Evolutionary conservation across 92 coral and sea anemone species (phyloP), one percentile per base, ranked within the genome.

Genomic region (Scolanthus callimorphus): DNA sequence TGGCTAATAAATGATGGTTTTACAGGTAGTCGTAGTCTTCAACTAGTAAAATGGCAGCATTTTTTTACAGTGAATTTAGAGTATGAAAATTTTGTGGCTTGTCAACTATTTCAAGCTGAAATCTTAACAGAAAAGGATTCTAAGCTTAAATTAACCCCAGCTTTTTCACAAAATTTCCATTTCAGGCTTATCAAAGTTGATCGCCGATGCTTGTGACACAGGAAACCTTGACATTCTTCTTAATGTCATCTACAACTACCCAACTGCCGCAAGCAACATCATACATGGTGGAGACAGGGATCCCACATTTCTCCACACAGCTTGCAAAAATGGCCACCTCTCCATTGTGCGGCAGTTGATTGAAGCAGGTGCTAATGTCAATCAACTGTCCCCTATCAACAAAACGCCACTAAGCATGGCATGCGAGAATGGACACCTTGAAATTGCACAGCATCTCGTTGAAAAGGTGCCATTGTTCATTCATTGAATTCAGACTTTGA

Each of bases 371-470:
- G 96, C 81, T 17, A 80, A 89, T 54, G 82, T 94, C 10, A 85
- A 94, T 65, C 52, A 27, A 67, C 48, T 67, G 31, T 78, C 85
- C 2, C 31, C 27, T 1, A 73, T 80, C 30, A 55, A 46, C 17
- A 45, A 51, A 51, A 88, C 99, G 25, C 96, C 99, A 21, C 68
- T 94, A 12, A 70, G 86, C 25, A 78, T 79, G 13, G 96, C 99
- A 4, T 84, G 99, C 43, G 71, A 59, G 50, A 85, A 81, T 23
- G 96, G 99, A 1, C 87, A 88, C 34, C 27, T 74, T 41, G 79
- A 62, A n/a, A 63, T 86, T 51, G 99, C 78, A 0, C 70, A 71
- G 25, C 68, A 73, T 28, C 76, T 94, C 17, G 46, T 81, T 69
- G 71, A 22, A 83, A 71, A 25, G 85, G 90, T 56, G 99, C 99